phyloP scores from a whole-genome alignment of 2,797 vertebrate genomes.

The Mus spretus region DNA sequence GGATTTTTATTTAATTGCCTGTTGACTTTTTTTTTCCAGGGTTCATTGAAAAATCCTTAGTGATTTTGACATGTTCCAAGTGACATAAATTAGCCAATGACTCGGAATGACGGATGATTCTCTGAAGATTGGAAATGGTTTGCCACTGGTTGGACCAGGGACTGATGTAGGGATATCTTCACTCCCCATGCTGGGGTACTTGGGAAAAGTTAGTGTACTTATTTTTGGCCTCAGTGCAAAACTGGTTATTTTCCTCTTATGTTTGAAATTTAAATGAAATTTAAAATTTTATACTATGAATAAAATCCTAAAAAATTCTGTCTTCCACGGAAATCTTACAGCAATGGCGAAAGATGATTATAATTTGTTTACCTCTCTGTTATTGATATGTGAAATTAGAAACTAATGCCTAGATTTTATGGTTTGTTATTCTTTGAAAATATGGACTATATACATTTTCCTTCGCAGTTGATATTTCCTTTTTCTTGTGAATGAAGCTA shows the following conservation, averaged over 20 bases:
- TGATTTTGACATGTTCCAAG: slow-evolving; percentile 92
- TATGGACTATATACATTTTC: slow-evolving; percentile 67
- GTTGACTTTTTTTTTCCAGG: slow-evolving; percentile 92
- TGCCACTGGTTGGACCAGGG: slow-evolving; percentile 96
- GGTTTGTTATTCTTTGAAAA: slow-evolving; percentile 73
- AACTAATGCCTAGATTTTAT: slow-evolving; percentile 56
- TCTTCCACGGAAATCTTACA: slow-evolving; percentile 94
- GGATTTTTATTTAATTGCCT: slow-evolving; percentile 89
- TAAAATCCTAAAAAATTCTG: slow-evolving; percentile 74
- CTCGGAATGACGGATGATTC: slow-evolving; percentile 91
- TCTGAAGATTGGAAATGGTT: slow-evolving; percentile 93
- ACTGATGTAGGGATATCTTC: slow-evolving; percentile 95
- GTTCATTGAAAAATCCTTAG: slow-evolving; percentile 90
- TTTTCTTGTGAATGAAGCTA: slow-evolving; percentile 79
- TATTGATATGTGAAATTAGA: slow-evolving; percentile 71
- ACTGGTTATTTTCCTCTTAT: slow-evolving; percentile 85
- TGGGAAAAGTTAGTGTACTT: slow-evolving; percentile 99
- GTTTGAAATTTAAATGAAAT: slow-evolving; percentile 87
- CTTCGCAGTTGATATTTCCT: slow-evolving; percentile 63
- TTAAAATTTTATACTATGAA: slow-evolving; percentile 85
- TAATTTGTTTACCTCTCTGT: slow-evolving; percentile 85
- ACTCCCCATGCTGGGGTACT: slow-evolving; percentile 97
- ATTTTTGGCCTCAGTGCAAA: slow-evolving; percentile 95
- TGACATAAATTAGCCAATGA: slow-evolving; percentile 95
- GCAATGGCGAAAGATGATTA: slow-evolving; percentile 95